Percentiles rank a stretch among this genome's conserved stretches.
These are phyloP conservation scores for Microctonus brassicae DNA, from an alignment of 2,888 invertebrate species.

Conservation along the genomic window DNA sequence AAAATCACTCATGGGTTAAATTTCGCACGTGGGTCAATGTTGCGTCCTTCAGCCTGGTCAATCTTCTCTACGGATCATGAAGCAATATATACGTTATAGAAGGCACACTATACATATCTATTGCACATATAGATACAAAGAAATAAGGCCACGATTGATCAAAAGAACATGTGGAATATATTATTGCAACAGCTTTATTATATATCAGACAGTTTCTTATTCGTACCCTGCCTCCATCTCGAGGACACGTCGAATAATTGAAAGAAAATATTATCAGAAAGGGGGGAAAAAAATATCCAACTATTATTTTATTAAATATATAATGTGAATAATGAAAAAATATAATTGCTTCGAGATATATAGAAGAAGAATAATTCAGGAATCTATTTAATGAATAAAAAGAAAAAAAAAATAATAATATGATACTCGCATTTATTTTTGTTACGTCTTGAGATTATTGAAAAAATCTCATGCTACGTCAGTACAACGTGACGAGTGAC, in stretches of 20 bases:
- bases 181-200: background rate
- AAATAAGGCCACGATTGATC: background rate
- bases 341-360: no score
- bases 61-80: background rate
- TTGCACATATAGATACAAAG: background rate
- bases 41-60: slow-evolving; percentile 14
- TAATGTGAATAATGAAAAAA: no score
- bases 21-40: slow-evolving; percentile 11
- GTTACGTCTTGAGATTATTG: slow-evolving; percentile 12
- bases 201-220: no score
- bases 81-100: no score
- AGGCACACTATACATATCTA: no score
- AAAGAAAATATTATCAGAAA: no score
- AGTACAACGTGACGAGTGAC: slow-evolving; percentile 25
- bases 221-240: no score
- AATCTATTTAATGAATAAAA: no score
- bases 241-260: no score
- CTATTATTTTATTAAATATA: no score
- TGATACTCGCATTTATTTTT: background rate
- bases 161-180: background rate
- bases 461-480: slow-evolving; percentile 31
- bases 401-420: slow-evolving; percentile 30
- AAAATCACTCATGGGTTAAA: background rate
- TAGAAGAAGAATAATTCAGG: no score
- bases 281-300: no score